phyloP scores from a whole-genome alignment of 2,113 vertebrate genomes.

The Euleptes europaea region DNA sequence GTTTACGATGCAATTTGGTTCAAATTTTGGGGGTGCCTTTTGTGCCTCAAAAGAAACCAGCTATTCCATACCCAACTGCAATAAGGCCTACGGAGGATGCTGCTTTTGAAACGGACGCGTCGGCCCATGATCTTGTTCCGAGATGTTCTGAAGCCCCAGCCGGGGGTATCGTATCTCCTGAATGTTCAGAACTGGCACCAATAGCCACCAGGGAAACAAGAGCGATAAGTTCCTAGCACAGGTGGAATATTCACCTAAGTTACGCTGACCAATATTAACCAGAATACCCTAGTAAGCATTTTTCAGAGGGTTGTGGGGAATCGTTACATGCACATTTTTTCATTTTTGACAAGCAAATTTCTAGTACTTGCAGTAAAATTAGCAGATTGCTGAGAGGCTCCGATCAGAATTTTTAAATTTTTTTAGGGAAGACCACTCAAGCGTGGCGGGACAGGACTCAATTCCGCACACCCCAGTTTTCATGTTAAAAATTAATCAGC shows the following conservation, averaged over 20 bases:
- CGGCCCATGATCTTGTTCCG: background rate
- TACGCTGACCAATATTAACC: background rate
- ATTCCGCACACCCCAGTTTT: background rate
- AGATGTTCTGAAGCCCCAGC: background rate
- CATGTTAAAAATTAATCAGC: background rate
- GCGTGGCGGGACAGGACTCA: background rate
- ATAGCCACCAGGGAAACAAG: too few species aligned
- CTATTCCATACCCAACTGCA: background rate
- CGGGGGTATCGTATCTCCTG: background rate
- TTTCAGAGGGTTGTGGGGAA: background rate
- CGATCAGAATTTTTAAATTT: too few species aligned
- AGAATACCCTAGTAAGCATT: background rate
- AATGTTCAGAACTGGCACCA: background rate
- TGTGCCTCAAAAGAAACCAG: background rate
- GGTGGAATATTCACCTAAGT: background rate
- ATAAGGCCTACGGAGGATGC: background rate
- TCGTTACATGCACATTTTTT: background rate
- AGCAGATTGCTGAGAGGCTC: background rate
- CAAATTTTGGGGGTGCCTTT: background rate
- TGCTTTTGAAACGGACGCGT: background rate
- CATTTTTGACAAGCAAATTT: too few species aligned
- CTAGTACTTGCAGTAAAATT: background rate
- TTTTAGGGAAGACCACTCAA: background rate
- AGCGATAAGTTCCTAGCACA: background rate
- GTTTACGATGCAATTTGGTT: background rate